Base-by-base conservation (phyloP, 2,113 vertebrate genomes). In the Saccopteryx leptura region DNA sequence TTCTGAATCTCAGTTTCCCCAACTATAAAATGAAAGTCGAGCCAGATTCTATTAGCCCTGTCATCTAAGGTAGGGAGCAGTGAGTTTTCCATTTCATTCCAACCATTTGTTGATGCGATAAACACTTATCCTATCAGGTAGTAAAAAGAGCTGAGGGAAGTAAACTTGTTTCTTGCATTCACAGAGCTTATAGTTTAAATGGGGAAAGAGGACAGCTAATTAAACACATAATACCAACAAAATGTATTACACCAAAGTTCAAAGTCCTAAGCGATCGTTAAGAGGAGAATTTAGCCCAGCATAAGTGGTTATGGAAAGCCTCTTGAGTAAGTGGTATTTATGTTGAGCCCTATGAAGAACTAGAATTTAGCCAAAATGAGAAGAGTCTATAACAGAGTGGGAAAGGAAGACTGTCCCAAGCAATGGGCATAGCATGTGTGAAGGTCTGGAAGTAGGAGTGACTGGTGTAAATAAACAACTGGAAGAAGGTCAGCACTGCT, bases 21-120 rank as follows among this genome's bases (percentile, higher is more conserved):
- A 63, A 60, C 33, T 72, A 8, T 72, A 94, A 97, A 96, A 69
- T 75, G 52, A 6, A 96, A 76, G 28, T 86, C 91, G 71, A 78
- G 31, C 46, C 31, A 78, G 24, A 90, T 39, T 39, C 2, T 33
- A 33, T 88, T 89, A 83, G 9, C 21, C 19, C 68, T 82, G 10
- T 68, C 80, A 28, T 65, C 72, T 95, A 92, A 87, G 48, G 26
- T 33, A 90, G 24, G 17, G 8, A 66, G 23, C 15, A 68, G 18
- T 24, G 58, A 76, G 50, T 72, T 33, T 76, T 94, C 83, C 8
- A 69, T 56, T 91, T 76, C 58, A 78, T 71, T 96, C 71, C 21
- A 65, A 79, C 65, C 54, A 60, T 61, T 92, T 5, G 61, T 39
- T 78, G 14, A 93, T 61, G 88, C 81, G 78, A 68, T 9, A 58